These are phyloP conservation scores for Drosophila gunungcola DNA, from an alignment of 1,140 invertebrate species.

Conservation along the genomic window DNA sequence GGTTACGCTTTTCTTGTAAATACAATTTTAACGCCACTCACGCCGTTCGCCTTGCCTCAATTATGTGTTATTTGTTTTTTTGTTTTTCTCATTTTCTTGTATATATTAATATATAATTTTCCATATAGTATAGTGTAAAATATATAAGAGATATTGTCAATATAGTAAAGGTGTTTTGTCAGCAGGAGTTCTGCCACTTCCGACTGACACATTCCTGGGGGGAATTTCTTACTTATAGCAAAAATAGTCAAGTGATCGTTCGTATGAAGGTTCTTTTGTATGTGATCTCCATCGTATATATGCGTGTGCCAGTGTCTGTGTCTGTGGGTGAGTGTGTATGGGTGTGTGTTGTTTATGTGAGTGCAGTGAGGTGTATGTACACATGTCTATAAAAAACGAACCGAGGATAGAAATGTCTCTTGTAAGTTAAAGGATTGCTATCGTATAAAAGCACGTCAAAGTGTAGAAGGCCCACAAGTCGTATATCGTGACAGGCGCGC, in stretches of 20 bases:
- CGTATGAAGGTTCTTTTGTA: slow-evolving; percentile 71
- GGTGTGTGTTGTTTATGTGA: slow-evolving; percentile 27
- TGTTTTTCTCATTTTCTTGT: slow-evolving; percentile 67
- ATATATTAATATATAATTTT: slow-evolving; percentile 83
- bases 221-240: slow-evolving; percentile 82
- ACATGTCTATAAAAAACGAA: slow-evolving; percentile 68
- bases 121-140: slow-evolving; percentile 84
- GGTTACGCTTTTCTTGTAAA: slow-evolving; percentile 71
- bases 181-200: slow-evolving; percentile 75
- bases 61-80: slow-evolving; percentile 54
- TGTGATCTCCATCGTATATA: slow-evolving; percentile 51
- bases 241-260: slow-evolving; percentile 83
- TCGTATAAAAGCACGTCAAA: slow-evolving; percentile 70
- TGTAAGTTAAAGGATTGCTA: slow-evolving; percentile 58
- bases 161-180: slow-evolving; percentile 84
- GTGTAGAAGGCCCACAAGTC: slow-evolving; percentile 63
- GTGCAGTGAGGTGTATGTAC: slow-evolving; percentile 67
- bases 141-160: slow-evolving; percentile 85
- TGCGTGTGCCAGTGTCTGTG: slow-evolving; percentile 31
- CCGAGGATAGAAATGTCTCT: slow-evolving; percentile 55
- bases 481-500: slow-evolving; percentile 17
- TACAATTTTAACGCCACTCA: slow-evolving; percentile 70
- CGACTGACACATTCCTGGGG: slow-evolving; percentile 80
- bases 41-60: slow-evolving; percentile 32
- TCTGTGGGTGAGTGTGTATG: slow-evolving; percentile 19